Base-by-base conservation (phyloP, 92 coral and sea anemone genomes). In the Heteractis magnifica region DNA sequence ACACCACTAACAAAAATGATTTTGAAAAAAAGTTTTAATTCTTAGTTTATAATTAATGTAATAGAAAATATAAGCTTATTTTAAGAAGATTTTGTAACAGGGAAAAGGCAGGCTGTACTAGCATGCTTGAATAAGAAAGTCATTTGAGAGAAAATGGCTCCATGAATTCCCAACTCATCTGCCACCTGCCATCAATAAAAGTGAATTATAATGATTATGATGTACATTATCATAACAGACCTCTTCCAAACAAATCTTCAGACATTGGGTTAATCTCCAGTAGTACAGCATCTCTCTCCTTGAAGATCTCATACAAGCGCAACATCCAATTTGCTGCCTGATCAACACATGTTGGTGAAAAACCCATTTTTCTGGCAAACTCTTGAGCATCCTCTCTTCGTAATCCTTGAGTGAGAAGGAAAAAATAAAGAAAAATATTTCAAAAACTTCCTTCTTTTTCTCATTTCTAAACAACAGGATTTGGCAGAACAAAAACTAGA, bases 241-340 rank as follows among this genome's bases (percentile, higher is more conserved):
- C 75, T 20, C 98, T 89, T 50, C 98, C 98, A 60, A 95, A 88
- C 49, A 94, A 82, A 62, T 95, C 98, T 85, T 95, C 98, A 23
- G 96, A 90, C 98, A 95, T 90, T 41, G 98, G 98, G 86, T 95
- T 95, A 51, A 95, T 92, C 87, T 95, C 98, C 79, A 95, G 72
- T 65, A 95, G 82, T 5, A 92, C 90, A 10, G 98, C 96, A 87
- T 95, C 98, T 52, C 85, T 94, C 65, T 86, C 95, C 26, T 77
- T 83, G 52, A 95, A 95, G 65, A 94, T 52, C 44, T 94, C 86
- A 84, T 95, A 95, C 75, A 95, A 75, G 2, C 95, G 91, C 50
- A 94, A 26, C 85, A 95, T 94, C 84, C 91, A 92, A 19, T 94
- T 94, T 34, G 96, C 93, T 51, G 98, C 98, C 81, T 92, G 93